phyloP scores from a whole-genome alignment of 2,113 vertebrate species.

The Quiscalus mexicanus region DNA sequence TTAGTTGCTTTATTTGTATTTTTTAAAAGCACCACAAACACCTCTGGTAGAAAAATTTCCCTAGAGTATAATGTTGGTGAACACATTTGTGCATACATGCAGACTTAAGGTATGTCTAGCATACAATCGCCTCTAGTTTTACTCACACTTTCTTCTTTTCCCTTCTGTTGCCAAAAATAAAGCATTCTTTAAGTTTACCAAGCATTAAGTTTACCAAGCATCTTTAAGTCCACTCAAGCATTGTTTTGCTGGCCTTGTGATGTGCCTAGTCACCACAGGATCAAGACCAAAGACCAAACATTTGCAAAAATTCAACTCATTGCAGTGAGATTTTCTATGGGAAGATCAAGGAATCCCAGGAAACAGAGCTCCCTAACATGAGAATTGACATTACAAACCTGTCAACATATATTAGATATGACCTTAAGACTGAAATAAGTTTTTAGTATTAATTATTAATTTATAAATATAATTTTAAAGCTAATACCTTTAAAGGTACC shows the following conservation, averaged over 20 bases:
- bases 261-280: background rate
- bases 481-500: background rate
- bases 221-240: background rate
- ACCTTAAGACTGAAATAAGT: background rate
- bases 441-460: background rate
- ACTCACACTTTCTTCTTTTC: background rate
- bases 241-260: background rate
- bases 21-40: background rate
- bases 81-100: background rate
- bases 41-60: background rate
- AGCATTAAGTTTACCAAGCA: background rate
- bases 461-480: background rate
- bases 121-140: background rate
- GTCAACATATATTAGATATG: background rate
- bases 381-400: background rate
- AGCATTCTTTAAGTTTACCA: background rate
- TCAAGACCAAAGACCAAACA: background rate
- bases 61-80: background rate
- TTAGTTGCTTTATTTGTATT: background rate
- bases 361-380: background rate
- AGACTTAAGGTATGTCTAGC: background rate
- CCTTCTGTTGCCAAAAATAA: background rate
- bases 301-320: background rate
- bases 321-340: background rate
- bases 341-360: background rate